Percentiles rank a stretch among this genome's conserved stretches.
Evolutionary conservation across 2,888 invertebrate species (phyloP).

Genomic region (Rhimphoctona megacephalus): DNA sequence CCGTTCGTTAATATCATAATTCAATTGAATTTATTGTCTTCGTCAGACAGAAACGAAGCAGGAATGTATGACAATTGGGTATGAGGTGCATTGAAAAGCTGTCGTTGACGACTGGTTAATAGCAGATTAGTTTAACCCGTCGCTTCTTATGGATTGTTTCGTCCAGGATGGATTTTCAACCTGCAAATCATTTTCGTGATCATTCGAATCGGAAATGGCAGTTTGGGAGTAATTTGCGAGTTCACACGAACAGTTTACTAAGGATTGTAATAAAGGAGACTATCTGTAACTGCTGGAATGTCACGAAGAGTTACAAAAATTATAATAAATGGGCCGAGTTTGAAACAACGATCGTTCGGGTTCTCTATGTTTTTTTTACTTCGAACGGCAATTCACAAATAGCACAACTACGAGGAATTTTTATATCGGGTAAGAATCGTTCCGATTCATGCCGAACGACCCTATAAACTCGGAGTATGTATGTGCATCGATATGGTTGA

Average conservation of each 20-base stretch:
- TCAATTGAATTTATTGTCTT: conserved; percentile 3
- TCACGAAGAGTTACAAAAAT: not conserved
- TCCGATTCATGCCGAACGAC: not conserved
- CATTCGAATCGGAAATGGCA: not conserved
- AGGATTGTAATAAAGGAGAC: too few relatives aligned
- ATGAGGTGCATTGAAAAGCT: not conserved
- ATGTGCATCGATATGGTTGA: conserved; percentile 36
- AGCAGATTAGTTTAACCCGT: not conserved
- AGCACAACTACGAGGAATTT: not conserved
- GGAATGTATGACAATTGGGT: not conserved
- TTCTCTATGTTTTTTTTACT: not conserved
- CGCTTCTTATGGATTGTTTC: not conserved
- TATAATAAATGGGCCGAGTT: not conserved
- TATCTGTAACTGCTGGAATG: too few relatives aligned
- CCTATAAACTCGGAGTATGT: conserved; percentile 4
- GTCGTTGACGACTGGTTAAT: not conserved
- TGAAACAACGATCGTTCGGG: not conserved
- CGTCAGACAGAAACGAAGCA: not conserved
- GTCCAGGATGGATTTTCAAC: not conserved
- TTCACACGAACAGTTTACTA: not conserved
- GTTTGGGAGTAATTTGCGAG: not conserved
- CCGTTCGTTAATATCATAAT: conserved; percentile 10
- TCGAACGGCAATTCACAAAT: not conserved
- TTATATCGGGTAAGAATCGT: not conserved
- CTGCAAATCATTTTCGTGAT: not conserved